A percentile compares a stretch with the other conserved stretches of the same genome.
phyloP scores from a whole-genome alignment of 1,140 invertebrate species.

The Phocides pigmalion region DNA sequence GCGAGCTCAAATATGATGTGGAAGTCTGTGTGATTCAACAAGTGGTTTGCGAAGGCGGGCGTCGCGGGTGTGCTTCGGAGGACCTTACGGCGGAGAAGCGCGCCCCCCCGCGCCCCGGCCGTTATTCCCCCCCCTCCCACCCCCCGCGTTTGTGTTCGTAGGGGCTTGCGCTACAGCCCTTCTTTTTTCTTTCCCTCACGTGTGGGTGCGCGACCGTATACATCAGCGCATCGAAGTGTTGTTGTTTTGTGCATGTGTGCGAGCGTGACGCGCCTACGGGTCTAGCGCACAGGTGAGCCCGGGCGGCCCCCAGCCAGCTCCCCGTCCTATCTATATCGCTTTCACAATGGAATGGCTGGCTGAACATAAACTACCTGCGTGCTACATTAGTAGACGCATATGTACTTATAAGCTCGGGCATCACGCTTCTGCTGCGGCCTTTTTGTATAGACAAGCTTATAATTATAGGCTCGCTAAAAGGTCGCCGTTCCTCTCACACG shows the following conservation, averaged over 20 bases:
- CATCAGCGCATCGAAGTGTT: conserved; percentile 41
- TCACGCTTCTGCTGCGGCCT: conserved; percentile 42
- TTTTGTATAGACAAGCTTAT: conserved; percentile 41
- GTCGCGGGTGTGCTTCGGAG: conserved; percentile 51
- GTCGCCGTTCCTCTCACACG: conserved; percentile 8
- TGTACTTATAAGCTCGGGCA: conserved; percentile 36
- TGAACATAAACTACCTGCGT: conserved; percentile 65
- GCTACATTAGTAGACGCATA: conserved; percentile 64
- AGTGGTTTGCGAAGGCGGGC: conserved; percentile 71
- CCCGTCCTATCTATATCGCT: conserved; percentile 69
- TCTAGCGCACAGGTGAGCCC: conserved; percentile 75
- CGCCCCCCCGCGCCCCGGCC: conserved; percentile 69
- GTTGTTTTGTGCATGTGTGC: conserved; percentile 44
- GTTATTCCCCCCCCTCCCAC: conserved; percentile 44
- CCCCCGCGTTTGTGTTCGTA: conserved; percentile 51
- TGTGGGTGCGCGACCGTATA: conserved; percentile 40
- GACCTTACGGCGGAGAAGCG: conserved; percentile 71
- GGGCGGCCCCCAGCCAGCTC: conserved; percentile 71
- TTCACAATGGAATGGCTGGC: conserved; percentile 73
- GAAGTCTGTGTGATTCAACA: conserved; percentile 75
- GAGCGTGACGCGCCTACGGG: conserved; percentile 63
- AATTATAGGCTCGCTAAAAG: conserved; percentile 32
- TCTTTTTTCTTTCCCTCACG: conserved; percentile 44
- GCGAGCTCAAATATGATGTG: conserved; percentile 54
- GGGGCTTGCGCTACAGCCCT: conserved; percentile 52